phyloP scores from a whole-genome alignment of 2,113 vertebrate species.

The Chunga burmeisteri region DNA sequence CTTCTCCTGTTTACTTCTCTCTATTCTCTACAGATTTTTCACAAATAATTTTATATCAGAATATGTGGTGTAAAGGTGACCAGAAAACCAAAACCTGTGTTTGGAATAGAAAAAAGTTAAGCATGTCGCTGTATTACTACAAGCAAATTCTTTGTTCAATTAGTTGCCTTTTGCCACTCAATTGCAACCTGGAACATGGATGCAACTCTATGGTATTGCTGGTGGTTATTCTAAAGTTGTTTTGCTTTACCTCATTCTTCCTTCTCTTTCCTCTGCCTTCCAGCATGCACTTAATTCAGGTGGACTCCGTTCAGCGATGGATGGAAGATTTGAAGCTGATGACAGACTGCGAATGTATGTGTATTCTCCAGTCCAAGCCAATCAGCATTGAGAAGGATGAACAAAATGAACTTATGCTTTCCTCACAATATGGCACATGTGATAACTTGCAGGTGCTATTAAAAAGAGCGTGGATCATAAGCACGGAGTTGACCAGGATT shows the following conservation, averaged over 20 bases:
- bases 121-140: fast-evolving
- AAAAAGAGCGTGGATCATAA: constrained; percentile 91
- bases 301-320: constrained; percentile 97
- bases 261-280: background rate
- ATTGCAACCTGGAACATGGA: background rate
- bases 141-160: background rate
- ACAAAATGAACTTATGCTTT: constrained; percentile 84
- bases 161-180: background rate
- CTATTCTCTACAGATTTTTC: background rate
- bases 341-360: constrained; percentile 98
- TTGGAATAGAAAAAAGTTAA: background rate
- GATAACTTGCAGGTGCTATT: constrained; percentile 89
- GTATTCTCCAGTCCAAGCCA: constrained; percentile 94
- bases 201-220: background rate
- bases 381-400: constrained; percentile 89
- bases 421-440: constrained; percentile 73
- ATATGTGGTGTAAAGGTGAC: background rate
- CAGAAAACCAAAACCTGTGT: background rate
- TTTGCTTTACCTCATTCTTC: background rate
- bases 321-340: constrained; percentile 97
- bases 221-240: background rate
- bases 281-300: constrained; percentile 87
- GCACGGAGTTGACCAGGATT: constrained; percentile 91
- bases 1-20: background rate
- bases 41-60: background rate